These are phyloP conservation scores for Timema podura DNA, from an alignment of 2,888 invertebrate species.

Conservation along the genomic window DNA sequence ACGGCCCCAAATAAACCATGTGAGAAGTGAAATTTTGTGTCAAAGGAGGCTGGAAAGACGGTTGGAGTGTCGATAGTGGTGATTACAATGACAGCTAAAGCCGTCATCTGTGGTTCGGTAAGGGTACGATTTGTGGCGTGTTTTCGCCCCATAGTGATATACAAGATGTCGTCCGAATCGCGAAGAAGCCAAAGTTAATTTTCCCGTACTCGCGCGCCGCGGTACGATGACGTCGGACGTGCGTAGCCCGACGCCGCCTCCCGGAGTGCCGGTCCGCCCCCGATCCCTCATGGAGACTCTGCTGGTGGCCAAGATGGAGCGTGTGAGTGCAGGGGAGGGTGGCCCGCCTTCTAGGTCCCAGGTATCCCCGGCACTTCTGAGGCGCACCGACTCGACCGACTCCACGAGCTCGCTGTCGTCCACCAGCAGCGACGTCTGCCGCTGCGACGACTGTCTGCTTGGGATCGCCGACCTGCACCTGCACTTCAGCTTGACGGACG, in stretches of 20 bases:
- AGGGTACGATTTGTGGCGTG: too few species aligned
- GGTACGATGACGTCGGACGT: constrained; percentile 26
- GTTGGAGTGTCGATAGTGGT: too few species aligned
- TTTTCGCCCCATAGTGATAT: too few species aligned
- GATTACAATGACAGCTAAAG: too few species aligned
- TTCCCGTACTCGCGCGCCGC: too few species aligned
- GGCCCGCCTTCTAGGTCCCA: constrained; percentile 4
- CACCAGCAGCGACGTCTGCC: constrained; percentile 65
- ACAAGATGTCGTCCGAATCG: too few species aligned
- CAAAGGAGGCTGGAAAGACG: too few species aligned
- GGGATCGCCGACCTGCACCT: constrained; percentile 73
- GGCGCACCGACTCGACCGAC: constrained; percentile 73
- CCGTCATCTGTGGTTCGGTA: too few species aligned
- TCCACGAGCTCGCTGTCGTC: constrained; percentile 56
- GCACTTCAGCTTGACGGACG: constrained; percentile 33
- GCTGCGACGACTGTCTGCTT: constrained; percentile 77
- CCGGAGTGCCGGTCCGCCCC: constrained; percentile 48
- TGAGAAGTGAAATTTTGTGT: too few species aligned
- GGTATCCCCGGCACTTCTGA: constrained; percentile 44
- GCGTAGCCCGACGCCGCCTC: constrained; percentile 23
- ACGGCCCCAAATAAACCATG: too few species aligned
- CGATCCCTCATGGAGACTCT: constrained; percentile 77
- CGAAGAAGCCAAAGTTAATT: too few species aligned
- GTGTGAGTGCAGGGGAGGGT: constrained; percentile 24
- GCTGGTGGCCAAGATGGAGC: constrained; percentile 77